Evolutionary conservation across 2,113 vertebrate species (phyloP).

Genomic region (Silurus asotus): DNA sequence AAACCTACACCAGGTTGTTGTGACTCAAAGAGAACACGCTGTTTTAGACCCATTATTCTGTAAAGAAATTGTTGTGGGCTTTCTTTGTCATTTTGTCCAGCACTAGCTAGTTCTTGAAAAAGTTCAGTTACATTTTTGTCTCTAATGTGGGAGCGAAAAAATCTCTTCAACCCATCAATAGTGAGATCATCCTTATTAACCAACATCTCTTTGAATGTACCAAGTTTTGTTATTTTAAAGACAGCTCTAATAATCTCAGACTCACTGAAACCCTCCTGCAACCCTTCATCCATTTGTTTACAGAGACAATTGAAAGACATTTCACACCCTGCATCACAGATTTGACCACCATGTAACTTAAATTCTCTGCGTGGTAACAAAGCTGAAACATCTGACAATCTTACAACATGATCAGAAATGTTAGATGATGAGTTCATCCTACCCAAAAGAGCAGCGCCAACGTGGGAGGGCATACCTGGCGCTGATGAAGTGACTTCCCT

Average conservation of each 20-base stretch:
- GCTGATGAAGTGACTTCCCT: no score
- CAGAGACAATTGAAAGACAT: constrained; percentile 34
- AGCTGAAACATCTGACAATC: constrained; percentile 29
- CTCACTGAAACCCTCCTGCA: constrained; percentile 17
- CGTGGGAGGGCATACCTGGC: no score
- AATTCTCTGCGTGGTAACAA: constrained; percentile 41
- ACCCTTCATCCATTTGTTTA: constrained; percentile 48
- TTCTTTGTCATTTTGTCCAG: constrained; percentile 48
- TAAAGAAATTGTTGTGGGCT: constrained; percentile 44
- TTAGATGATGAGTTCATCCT: no score
- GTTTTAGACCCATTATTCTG: background rate
- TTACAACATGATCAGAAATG: no score
- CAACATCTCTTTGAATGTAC: no score
- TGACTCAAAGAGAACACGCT: background rate
- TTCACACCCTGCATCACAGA: constrained; percentile 40
- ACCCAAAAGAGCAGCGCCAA: no score
- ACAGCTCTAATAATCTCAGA: constrained; percentile 41
- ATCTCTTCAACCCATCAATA: constrained; percentile 36
- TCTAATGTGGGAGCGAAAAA: constrained; percentile 44
- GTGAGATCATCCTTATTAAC: constrained; percentile 45
- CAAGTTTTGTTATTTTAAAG: constrained; percentile 38
- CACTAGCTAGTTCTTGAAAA: constrained; percentile 50
- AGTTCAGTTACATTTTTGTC: constrained; percentile 49
- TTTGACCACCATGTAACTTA: constrained; percentile 46
- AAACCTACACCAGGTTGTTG: background rate